Conservation (phyloP, 2,888 invertebrate genomes). For the Tupiocoris notatus region DNA sequence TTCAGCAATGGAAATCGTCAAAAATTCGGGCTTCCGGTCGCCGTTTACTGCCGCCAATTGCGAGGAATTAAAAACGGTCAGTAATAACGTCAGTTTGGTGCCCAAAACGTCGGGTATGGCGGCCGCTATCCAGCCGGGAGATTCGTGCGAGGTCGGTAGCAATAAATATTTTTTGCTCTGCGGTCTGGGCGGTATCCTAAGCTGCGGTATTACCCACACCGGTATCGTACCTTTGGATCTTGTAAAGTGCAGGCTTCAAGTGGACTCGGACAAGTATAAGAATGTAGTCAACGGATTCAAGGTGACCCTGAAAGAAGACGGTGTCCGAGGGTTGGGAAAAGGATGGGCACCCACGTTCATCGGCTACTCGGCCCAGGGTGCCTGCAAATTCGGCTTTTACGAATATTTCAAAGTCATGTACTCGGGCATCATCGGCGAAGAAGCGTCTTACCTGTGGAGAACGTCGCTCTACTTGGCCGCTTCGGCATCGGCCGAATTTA, state of each 20-base stretch:
- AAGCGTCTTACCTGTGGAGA: slow-evolving; percentile 84
- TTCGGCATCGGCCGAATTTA: slow-evolving; percentile 97
- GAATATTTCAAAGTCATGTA: slow-evolving; percentile 93
- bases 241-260: slow-evolving; percentile 92
- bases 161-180: slow-evolving; percentile 86
- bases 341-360: slow-evolving; percentile 98
- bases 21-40: slow-evolving; percentile 24
- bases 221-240: slow-evolving; percentile 92
- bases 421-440: slow-evolving; percentile 80
- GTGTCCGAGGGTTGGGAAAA: slow-evolving; percentile 76
- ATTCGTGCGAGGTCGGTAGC: slow-evolving; percentile 89
- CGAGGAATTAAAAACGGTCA: slow-evolving; percentile 19
- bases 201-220: slow-evolving; percentile 85
- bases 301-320: slow-evolving; percentile 83
- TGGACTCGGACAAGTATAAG: slow-evolving; percentile 91
- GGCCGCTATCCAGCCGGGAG: slow-evolving; percentile 53
- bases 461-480: slow-evolving; percentile 85
- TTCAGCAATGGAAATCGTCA: slow-evolving; percentile 37
- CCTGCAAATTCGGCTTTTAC: slow-evolving; percentile 97
- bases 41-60: slow-evolving; percentile 30
- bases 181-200: slow-evolving; percentile 76
- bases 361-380: slow-evolving; percentile 92
- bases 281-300: slow-evolving; percentile 79
- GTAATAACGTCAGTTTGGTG: slow-evolving; percentile 23
- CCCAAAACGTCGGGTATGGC: slow-evolving; percentile 54